phyloP scores from a whole-genome alignment of 2,888 invertebrate species.

The Dynastes grantii region DNA sequence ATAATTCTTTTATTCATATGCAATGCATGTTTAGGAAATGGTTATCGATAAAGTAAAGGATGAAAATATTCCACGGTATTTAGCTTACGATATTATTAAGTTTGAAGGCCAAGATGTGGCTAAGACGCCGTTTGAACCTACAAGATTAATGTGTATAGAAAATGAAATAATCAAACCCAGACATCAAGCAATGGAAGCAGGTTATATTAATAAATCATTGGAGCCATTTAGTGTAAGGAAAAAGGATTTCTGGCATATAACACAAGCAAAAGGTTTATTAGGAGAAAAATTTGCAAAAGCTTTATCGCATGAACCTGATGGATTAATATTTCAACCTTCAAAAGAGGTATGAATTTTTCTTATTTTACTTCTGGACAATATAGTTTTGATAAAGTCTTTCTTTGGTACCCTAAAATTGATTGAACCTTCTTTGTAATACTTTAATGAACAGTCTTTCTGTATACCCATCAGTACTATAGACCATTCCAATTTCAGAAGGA shows the following conservation, averaged over 20 bases:
- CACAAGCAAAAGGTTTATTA: conserved; percentile 79
- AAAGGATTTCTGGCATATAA: conserved; percentile 94
- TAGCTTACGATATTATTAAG: conserved; percentile 95
- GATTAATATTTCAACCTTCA: conserved; percentile 96
- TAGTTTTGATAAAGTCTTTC: not conserved
- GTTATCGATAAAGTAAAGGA: conserved; percentile 90
- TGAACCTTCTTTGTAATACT: too few relatives aligned
- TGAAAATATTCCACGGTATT: conserved; percentile 86
- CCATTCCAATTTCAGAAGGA: too few relatives aligned
- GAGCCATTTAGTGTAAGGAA: conserved; percentile 94
- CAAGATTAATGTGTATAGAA: conserved; percentile 84
- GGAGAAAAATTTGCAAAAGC: conserved; percentile 89
- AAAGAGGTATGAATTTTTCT: conserved; percentile 75
- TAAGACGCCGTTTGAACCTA: conserved; percentile 82
- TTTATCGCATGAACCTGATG: conserved; percentile 96
- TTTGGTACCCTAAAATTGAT: too few relatives aligned
- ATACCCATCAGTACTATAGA: too few relatives aligned
- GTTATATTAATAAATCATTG: conserved; percentile 80
- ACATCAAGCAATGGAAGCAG: conserved; percentile 82
- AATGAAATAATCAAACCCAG: conserved; percentile 81
- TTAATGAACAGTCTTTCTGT: too few relatives aligned
- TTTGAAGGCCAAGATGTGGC: conserved; percentile 87
- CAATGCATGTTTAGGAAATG: conserved; percentile 85
- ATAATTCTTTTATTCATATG: conserved; percentile 17
- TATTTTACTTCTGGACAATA: not conserved